phyloP scores from a whole-genome alignment of 2,797 vertebrate species.

The Hippocampus kuda region DNA sequence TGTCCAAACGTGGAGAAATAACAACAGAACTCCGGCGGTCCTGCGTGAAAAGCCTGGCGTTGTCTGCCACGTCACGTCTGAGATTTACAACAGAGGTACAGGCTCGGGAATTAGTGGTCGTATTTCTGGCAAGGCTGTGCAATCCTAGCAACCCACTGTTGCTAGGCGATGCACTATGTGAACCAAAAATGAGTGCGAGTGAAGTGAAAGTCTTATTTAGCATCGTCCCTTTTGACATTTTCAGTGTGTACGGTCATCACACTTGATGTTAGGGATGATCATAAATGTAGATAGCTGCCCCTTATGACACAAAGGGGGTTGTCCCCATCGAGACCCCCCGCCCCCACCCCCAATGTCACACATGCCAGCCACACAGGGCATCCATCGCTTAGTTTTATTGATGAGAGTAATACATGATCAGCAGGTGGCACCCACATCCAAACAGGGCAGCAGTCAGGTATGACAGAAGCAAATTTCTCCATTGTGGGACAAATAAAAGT shows the following conservation, averaged over 20 bases:
- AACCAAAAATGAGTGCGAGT: conserved; percentile 9
- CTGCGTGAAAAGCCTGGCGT: neutral
- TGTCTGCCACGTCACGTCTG: conserved; percentile 10
- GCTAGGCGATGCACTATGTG: conserved; percentile 57
- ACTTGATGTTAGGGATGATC: neutral
- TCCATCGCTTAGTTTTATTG: conserved; percentile 44
- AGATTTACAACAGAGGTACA: conserved; percentile 1
- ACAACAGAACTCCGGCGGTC: neutral
- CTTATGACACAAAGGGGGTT: conserved; percentile 27
- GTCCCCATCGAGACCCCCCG: conserved; percentile 6
- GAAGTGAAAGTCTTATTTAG: neutral
- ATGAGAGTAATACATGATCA: conserved; percentile 12
- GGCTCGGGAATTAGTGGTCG: conserved; percentile 9
- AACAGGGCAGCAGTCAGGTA: neutral
- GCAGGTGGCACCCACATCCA: conserved; percentile 14
- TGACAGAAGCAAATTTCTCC: neutral
- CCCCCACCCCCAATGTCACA: conserved; percentile 11
- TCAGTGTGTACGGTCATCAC: neutral
- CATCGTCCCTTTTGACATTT: neutral
- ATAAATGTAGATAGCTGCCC: neutral
- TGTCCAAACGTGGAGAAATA: neutral
- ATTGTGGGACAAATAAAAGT: neutral
- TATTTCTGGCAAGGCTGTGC: conserved; percentile 26
- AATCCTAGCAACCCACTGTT: conserved; percentile 57
- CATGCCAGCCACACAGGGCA: conserved; percentile 41